Percentiles rank a stretch among this genome's conserved stretches.
phyloP scores from a whole-genome alignment of 2,113 vertebrate genomes.

The Pitta sordida region DNA sequence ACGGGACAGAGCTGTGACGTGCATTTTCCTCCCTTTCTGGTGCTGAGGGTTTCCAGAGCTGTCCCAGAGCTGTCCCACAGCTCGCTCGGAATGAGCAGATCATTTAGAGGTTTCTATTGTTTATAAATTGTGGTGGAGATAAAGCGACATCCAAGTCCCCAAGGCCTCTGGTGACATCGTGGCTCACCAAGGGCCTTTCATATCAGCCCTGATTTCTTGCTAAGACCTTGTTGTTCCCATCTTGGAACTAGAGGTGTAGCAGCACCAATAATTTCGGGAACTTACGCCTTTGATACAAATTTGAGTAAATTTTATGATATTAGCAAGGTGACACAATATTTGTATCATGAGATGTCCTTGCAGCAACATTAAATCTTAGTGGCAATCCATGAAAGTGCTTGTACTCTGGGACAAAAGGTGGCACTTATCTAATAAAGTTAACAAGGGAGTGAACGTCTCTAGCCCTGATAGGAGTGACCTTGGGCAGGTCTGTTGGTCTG shows the following conservation, averaged over 20 bases:
- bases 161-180: background rate
- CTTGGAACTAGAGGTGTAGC: background rate
- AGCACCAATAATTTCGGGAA: background rate
- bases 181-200: background rate
- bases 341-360: background rate
- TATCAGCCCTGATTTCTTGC: background rate
- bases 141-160: background rate
- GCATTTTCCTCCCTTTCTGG: background rate
- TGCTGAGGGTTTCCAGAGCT: background rate
- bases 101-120: background rate
- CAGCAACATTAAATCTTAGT: background rate
- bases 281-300: background rate
- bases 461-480: background rate
- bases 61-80: background rate
- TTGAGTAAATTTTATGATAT: background rate
- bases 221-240: background rate
- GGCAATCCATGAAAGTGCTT: background rate
- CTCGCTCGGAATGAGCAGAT: background rate
- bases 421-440: background rate
- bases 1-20: background rate
- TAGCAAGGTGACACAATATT: conserved; percentile 3
- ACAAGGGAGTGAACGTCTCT: background rate
- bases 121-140: background rate
- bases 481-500: background rate
- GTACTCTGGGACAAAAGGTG: background rate